phyloP scores from a whole-genome alignment of 2,888 invertebrate species.

The Drosophila paramelanica region DNA sequence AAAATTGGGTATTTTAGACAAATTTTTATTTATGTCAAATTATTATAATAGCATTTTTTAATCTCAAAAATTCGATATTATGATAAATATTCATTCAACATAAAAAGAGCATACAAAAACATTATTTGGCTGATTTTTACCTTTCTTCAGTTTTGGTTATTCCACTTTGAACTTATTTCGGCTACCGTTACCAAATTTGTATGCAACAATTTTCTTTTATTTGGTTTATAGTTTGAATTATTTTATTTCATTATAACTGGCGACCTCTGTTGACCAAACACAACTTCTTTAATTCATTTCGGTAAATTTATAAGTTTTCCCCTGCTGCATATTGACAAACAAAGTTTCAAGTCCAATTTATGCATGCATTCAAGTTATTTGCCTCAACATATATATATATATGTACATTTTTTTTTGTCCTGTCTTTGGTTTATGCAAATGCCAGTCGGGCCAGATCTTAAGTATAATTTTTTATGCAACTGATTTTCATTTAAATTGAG shows the following conservation, averaged over 20 bases:
- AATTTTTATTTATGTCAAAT: too few species aligned
- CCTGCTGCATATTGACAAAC: constrained; percentile 59
- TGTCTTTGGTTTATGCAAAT: constrained; percentile 61
- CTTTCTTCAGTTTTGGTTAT: not conserved
- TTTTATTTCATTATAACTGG: constrained; percentile 18
- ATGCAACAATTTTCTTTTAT: constrained; percentile 1
- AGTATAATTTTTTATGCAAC: constrained; percentile 61
- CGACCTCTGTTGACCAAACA: constrained; percentile 20
- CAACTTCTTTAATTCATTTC: constrained; percentile 63
- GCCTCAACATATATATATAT: constrained; percentile 21
- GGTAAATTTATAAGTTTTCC: constrained; percentile 43
- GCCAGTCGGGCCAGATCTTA: constrained; percentile 48
- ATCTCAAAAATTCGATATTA: too few species aligned
- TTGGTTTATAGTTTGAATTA: constrained; percentile 12
- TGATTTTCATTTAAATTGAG: constrained; percentile 79
- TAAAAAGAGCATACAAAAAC: too few species aligned
- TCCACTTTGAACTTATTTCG: not conserved
- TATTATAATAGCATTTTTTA: too few species aligned
- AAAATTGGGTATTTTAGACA: too few species aligned
- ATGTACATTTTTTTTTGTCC: constrained; percentile 8
- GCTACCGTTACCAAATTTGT: not conserved
- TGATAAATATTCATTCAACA: too few species aligned
- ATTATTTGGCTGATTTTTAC: too few species aligned
- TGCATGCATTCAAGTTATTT: constrained; percentile 57
- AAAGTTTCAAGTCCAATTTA: constrained; percentile 64